Evolutionary conservation across 2,888 invertebrate genomes (phyloP).

Genomic region (Acanthosepion pharaonis): DNA sequence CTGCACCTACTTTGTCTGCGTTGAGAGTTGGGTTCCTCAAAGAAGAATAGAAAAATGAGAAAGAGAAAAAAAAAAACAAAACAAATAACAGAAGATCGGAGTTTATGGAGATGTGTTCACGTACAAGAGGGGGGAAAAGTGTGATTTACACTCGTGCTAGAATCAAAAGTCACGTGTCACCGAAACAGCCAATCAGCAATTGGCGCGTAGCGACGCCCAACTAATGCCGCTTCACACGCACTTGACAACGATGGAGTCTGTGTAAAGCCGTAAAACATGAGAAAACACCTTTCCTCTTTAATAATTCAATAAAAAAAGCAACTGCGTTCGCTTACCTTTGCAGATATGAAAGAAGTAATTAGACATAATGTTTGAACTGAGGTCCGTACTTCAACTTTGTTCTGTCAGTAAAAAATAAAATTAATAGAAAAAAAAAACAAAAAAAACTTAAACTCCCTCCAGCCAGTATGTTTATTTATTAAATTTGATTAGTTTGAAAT

Average conservation of each 20-base stretch:
- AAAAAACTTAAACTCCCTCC: no score
- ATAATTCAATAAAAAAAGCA: no score
- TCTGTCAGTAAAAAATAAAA: no score
- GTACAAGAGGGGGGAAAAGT: neutral
- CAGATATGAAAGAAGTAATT: no score
- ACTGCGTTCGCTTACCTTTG: no score
- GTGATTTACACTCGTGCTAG: neutral
- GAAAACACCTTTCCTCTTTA: no score
- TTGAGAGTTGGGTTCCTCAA: neutral
- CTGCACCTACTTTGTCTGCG: neutral
- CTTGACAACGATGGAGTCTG: neutral
- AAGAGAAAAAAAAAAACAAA: neutral
- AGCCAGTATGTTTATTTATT: no score
- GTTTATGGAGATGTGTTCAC: neutral
- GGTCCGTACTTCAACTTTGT: no score
- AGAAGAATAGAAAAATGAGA: neutral
- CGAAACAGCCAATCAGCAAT: neutral
- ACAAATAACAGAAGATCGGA: neutral
- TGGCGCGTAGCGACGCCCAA: conserved; percentile 16
- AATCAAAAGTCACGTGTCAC: neutral
- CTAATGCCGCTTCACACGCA: neutral
- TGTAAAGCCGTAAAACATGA: no score
- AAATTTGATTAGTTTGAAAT: no score
- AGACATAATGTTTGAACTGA: no score
- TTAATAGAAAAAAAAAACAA: no score